Percentiles rank a stretch among this genome's conserved stretches.
phyloP scores from a whole-genome alignment of 1,140 invertebrate genomes.

The Diabrotica undecimpunctata region DNA sequence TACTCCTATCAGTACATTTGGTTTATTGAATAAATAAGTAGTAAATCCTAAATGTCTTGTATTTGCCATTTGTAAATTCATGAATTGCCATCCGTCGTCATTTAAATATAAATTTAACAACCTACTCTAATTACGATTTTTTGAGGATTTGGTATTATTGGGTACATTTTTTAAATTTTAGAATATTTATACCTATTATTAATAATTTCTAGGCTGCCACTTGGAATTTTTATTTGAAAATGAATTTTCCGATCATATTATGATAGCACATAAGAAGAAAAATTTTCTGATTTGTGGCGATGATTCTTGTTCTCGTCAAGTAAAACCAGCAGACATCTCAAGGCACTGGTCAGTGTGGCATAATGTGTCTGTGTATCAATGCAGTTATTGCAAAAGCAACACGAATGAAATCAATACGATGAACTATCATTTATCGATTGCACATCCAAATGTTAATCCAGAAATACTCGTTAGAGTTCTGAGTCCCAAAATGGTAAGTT shows the following conservation, averaged over 20 bases:
- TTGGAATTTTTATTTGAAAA: conserved; percentile 29
- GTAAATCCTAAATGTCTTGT: no score
- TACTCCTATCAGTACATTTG: no score
- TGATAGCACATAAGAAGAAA: conserved; percentile 16
- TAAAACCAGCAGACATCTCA: conserved; percentile 6
- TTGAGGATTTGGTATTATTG: no score
- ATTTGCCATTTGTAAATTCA: no score
- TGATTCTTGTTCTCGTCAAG: conserved; percentile 13
- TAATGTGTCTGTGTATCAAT: conserved; percentile 27
- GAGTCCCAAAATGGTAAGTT: conserved; percentile 15
- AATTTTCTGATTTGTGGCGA: conserved; percentile 23
- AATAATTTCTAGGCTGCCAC: conserved; percentile 5
- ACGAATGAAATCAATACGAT: conserved; percentile 26
- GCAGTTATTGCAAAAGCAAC: conserved; percentile 29
- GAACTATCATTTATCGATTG: conserved; percentile 27
- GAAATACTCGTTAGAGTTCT: conserved; percentile 27
- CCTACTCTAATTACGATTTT: no score
- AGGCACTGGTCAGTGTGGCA: conserved; percentile 28
- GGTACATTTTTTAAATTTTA: no score
- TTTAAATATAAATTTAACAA: no score
- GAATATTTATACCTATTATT: no score
- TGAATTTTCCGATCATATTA: conserved; percentile 28
- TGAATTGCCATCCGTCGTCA: no score
- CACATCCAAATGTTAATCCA: conserved; percentile 27
- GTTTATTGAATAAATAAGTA: no score